Base-by-base conservation (phyloP, 2,113 vertebrate genomes). In the Scartelaos histophorus region DNA sequence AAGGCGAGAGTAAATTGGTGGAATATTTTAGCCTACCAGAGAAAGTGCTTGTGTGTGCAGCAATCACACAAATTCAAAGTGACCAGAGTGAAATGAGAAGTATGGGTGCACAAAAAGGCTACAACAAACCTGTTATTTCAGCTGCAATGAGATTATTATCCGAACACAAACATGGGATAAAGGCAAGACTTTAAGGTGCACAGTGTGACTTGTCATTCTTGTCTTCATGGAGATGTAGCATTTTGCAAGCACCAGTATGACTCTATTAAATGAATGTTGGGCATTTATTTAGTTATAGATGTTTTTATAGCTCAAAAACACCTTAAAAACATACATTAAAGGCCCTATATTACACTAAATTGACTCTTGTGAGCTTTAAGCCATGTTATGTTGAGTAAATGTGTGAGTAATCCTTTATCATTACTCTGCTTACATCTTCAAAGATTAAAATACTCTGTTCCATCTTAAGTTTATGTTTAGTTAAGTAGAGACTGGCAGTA, bases 1-100 rank as follows among this genome's bases (percentile, higher is more conserved):
- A 78, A 72, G 75, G 83, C 71, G 69, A 13, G 1, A 24, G 66
- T 43, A 81, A 75, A 78, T 22, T 79, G 68, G 70, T 66, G 21
- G 70, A 83, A 72, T 81, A 69, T 75, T 80, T 83, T 66, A 70
- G 66, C 56, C 0, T 15, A 51, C 67, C 56, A 9, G n/a, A 65
- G 46, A 57, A 49, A 70, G 60, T 13, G 17, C 58, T 34, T 5
- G 3, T 34, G 35, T 69, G 67, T 68, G 25, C 24, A 19, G 29
- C 60, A 35, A 69, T 66, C 49, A 71, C 51, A 49, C 22, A 54
- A 49, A 78, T 24, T 66, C 34, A 71, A 76, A 56, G 62, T 51
- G 46, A 76, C 22, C 54, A 15, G 62, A 29, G 71, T 64, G 13
- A 13, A 69, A 47, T 34, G 35, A 66, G 58, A 57, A 69, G 34